A percentile compares a stretch with the other conserved stretches of the same genome.
These are phyloP conservation scores for Oppia nitens DNA, from an alignment of 1,140 invertebrate species.

Conservation along the genomic window DNA sequence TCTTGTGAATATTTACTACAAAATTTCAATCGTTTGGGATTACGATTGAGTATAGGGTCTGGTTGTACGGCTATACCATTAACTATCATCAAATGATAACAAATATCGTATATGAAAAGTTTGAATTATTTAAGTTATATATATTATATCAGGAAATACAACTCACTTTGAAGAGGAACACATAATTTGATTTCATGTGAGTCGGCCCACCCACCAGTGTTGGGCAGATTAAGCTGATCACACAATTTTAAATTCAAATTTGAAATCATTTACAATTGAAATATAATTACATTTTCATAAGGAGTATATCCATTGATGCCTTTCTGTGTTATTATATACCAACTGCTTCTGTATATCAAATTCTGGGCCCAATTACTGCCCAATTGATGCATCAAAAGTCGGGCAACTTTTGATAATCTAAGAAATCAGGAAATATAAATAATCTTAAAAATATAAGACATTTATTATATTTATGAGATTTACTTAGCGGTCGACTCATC, in stretches of 20 bases:
- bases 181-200: not conserved
- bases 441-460: too few relatives aligned
- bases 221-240: not conserved
- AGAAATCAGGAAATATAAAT: too few relatives aligned
- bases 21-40: constrained; percentile 29
- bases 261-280: constrained; percentile 11
- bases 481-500: constrained; percentile 34
- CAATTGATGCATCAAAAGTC: constrained; percentile 30
- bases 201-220: constrained; percentile 2
- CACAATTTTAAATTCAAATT: not conserved
- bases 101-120: not conserved
- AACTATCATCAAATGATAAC: constrained; percentile 27
- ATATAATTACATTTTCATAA: constrained; percentile 31
- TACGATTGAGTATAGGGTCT: constrained; percentile 29
- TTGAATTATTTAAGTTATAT: not conserved
- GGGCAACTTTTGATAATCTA: constrained; percentile 25
- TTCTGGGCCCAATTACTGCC: constrained; percentile 39
- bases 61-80: constrained; percentile 27
- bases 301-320: constrained; percentile 37
- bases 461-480: too few relatives aligned
- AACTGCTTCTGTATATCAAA: constrained; percentile 37
- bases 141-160: too few relatives aligned
- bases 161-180: not conserved
- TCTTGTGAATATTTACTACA: constrained; percentile 30
- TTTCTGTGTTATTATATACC: constrained; percentile 40